These are phyloP conservation scores for Trochalopteron elliotii DNA, from an alignment of 2,113 vertebrate species.

Conservation along the genomic window DNA sequence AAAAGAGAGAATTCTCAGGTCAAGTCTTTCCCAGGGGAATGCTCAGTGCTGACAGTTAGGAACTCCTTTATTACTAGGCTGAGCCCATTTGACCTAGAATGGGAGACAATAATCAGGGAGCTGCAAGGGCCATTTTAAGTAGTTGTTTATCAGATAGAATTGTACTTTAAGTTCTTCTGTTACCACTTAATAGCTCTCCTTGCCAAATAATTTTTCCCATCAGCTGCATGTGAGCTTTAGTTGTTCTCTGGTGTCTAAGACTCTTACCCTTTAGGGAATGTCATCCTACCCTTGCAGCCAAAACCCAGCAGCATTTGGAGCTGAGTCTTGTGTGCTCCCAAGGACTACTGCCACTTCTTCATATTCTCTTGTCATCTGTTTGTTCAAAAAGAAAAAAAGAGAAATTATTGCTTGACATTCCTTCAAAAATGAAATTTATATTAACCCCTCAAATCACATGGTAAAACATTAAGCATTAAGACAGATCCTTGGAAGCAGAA, in stretches of 20 bases:
- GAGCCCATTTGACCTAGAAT: constrained; percentile 21
- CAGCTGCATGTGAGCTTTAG: not conserved
- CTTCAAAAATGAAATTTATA: not conserved
- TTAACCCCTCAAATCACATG: not conserved
- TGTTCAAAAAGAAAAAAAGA: not conserved
- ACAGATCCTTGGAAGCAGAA: not conserved
- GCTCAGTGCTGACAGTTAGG: not conserved
- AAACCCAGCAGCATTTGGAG: not conserved
- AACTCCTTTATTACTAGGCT: not conserved
- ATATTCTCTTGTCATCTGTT: not conserved
- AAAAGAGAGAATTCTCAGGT: constrained; percentile 14
- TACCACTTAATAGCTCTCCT: not conserved
- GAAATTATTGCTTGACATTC: not conserved
- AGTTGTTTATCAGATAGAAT: not conserved
- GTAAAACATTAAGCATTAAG: not conserved
- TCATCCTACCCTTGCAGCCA: not conserved
- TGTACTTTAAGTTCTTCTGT: constrained; percentile 41
- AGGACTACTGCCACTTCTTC: not conserved
- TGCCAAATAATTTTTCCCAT: not conserved
- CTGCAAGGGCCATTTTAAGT: constrained; percentile 2
- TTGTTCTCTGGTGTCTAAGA: not conserved
- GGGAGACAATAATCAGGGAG: not conserved
- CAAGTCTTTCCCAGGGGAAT: not conserved
- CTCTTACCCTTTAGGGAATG: not conserved
- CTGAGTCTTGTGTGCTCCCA: not conserved